phyloP scores from a whole-genome alignment of 1,140 invertebrate genomes.

The Lordiphosa collinella region DNA sequence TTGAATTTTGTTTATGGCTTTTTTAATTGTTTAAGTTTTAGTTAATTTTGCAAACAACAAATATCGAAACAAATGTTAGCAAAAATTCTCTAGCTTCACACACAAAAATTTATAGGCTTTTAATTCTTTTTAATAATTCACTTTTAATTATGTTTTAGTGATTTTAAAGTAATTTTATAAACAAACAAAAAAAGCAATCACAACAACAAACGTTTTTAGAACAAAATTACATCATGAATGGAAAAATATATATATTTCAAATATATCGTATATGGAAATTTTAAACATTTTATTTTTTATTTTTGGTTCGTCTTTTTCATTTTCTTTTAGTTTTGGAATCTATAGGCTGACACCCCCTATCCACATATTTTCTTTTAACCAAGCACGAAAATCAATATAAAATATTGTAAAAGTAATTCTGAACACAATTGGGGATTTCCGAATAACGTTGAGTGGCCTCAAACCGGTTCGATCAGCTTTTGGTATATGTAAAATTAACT shows the following conservation, averaged over 20 bases:
- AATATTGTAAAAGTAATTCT: too few species aligned
- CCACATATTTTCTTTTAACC: too few species aligned
- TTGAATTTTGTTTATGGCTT: slow-evolving; percentile 69
- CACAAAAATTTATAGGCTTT: slow-evolving; percentile 52
- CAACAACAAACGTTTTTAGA: slow-evolving; percentile 55
- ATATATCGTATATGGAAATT: slow-evolving; percentile 52
- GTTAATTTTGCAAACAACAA: slow-evolving; percentile 48
- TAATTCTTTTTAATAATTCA: slow-evolving; percentile 47
- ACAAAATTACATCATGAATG: slow-evolving; percentile 39
- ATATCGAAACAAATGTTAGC: slow-evolving; percentile 30
- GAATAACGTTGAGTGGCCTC: too few species aligned
- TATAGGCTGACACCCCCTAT: too few species aligned
- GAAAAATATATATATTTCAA: slow-evolving; percentile 49
- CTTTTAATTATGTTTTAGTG: slow-evolving; percentile 62
- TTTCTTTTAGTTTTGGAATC: neutral
- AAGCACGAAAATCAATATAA: too few species aligned
- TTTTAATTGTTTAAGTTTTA: slow-evolving; percentile 65
- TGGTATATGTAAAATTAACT: too few species aligned
- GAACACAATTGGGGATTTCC: too few species aligned
- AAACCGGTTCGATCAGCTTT: too few species aligned
- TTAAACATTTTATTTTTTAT: slow-evolving; percentile 24
- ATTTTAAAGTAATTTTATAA: slow-evolving; percentile 58
- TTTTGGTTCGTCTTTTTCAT: slow-evolving; percentile 18
- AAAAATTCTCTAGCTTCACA: slow-evolving; percentile 33
- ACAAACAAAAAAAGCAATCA: slow-evolving; percentile 52